Evolutionary conservation across 2,797 vertebrate genomes (phyloP).

Genomic region (Pachyuromys duprasi): DNA sequence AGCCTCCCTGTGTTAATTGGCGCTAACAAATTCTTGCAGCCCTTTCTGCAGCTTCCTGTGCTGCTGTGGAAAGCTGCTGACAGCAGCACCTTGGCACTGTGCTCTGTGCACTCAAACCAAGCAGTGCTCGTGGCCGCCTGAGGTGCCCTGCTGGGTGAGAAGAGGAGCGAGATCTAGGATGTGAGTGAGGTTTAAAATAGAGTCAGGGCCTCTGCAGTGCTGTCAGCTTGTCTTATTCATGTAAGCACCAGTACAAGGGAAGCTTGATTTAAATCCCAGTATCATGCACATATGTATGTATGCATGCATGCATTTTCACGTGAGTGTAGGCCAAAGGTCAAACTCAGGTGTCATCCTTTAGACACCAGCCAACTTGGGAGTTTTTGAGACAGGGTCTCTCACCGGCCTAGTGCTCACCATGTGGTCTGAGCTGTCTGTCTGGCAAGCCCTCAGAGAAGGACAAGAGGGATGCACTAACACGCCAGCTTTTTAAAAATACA

Average conservation of each 20-base stretch:
- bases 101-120: neutral
- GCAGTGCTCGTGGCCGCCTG: neutral
- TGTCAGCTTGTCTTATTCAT: neutral
- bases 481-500: neutral
- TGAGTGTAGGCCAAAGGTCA: neutral
- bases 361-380: neutral
- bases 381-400: neutral
- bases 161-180: neutral
- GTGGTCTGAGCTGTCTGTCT: neutral
- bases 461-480: neutral
- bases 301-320: neutral
- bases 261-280: too few relatives aligned
- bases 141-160: neutral
- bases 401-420: neutral
- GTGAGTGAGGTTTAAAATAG: neutral
- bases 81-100: neutral
- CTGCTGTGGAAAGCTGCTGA: neutral
- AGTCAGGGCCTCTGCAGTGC: neutral
- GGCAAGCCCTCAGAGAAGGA: neutral
- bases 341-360: neutral
- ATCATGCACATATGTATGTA: neutral
- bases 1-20: conserved; percentile 70
- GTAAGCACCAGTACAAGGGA: neutral
- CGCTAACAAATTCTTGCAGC: conserved; percentile 76
- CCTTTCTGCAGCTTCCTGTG: neutral